These are phyloP conservation scores for Tupaia tana DNA, from an alignment of 2,113 vertebrate genomes.

Conservation along the genomic window DNA sequence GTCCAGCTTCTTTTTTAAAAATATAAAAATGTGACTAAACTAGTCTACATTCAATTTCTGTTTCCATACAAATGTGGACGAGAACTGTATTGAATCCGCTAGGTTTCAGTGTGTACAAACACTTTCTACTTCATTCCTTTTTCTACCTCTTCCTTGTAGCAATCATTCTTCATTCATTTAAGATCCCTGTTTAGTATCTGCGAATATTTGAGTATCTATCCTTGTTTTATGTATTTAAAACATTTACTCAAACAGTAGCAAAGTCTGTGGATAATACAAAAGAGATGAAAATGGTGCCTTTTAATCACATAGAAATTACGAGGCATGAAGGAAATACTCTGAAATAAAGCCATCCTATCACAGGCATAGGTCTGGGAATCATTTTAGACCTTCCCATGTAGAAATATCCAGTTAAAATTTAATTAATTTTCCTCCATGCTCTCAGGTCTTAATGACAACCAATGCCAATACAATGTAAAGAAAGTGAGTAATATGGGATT, in stretches of 20 bases:
- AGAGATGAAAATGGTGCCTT: neutral
- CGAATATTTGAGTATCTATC: neutral
- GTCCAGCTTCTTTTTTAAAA: neutral
- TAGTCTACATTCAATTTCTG: neutral
- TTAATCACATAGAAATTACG: neutral
- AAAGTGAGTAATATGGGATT: neutral
- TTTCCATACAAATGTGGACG: neutral
- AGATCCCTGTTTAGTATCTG: neutral
- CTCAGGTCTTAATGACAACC: neutral
- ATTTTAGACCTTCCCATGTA: neutral
- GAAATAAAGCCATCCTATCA: neutral
- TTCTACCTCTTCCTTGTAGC: accelerated
- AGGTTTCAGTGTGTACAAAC: neutral
- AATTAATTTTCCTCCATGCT: neutral
- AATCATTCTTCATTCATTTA: neutral
- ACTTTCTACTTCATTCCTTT: neutral
- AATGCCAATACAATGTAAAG: neutral
- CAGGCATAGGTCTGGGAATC: neutral
- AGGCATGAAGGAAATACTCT: neutral
- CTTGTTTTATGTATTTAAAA: neutral
- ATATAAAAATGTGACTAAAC: neutral
- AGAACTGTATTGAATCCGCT: neutral
- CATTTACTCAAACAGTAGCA: neutral
- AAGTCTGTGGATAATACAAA: neutral
- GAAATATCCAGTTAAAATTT: neutral